phyloP scores from a whole-genome alignment of 2,888 invertebrate genomes.

The Pogonocherus hispidulus region DNA sequence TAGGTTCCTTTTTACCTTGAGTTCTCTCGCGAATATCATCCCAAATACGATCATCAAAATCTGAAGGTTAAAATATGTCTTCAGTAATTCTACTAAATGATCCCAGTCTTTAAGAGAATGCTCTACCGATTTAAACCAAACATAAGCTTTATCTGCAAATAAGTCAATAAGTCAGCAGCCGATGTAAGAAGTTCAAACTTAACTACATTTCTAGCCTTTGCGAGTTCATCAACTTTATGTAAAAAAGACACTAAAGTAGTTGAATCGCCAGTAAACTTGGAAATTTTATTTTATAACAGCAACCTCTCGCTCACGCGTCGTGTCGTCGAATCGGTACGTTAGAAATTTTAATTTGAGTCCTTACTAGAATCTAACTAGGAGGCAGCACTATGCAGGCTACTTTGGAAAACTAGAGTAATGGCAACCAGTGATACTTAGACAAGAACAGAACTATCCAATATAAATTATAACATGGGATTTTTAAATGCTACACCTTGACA shows the following conservation, averaged over 20 bases:
- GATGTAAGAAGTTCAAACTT: neutral
- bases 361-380: too few species aligned
- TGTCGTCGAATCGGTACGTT: too few species aligned
- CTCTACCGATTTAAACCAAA: constrained; percentile 14
- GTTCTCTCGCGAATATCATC: constrained; percentile 16
- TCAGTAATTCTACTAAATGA: neutral
- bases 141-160: constrained; percentile 15
- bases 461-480: too few species aligned
- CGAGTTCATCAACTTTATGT: neutral
- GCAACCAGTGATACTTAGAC: too few species aligned
- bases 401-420: too few species aligned
- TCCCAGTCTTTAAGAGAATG: constrained; percentile 2
- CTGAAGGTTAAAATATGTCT: neutral
- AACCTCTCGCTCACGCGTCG: too few species aligned
- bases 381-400: too few species aligned
- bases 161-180: neutral
- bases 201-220: neutral
- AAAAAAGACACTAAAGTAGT: neutral
- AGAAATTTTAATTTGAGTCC: too few species aligned
- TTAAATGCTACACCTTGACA: too few species aligned
- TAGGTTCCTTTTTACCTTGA: constrained; percentile 6
- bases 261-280: neutral
- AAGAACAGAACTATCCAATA: too few species aligned
- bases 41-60: constrained; percentile 24
- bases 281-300: too few species aligned